Evolutionary conservation across 1,140 invertebrate genomes (phyloP).

Genomic region (Pectinophora gossypiella): DNA sequence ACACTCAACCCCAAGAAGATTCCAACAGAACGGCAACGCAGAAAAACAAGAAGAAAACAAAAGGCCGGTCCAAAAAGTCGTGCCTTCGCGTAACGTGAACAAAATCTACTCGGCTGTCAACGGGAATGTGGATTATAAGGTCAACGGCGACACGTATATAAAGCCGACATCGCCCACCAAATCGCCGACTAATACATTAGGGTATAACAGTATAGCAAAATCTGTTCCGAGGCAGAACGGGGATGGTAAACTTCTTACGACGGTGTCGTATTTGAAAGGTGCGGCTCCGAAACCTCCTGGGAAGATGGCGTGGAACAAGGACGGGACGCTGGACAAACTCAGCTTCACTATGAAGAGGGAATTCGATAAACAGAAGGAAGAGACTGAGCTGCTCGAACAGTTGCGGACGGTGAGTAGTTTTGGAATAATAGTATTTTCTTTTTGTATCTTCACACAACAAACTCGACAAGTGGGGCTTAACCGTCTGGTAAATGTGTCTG

Average conservation of each 20-base stretch:
- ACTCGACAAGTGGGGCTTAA: no score
- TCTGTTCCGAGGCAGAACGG: constrained; percentile 64
- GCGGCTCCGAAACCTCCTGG: constrained; percentile 68
- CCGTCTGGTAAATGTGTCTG: no score
- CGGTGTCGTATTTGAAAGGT: constrained; percentile 77
- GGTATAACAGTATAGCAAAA: constrained; percentile 70
- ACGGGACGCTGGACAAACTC: constrained; percentile 83
- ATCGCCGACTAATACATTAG: constrained; percentile 71
- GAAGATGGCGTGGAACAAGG: constrained; percentile 83
- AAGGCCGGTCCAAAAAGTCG: constrained; percentile 78
- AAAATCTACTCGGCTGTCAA: constrained; percentile 60
- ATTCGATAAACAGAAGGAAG: constrained; percentile 92
- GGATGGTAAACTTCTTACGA: constrained; percentile 71
- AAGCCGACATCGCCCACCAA: constrained; percentile 85
- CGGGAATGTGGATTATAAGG: constrained; percentile 57
- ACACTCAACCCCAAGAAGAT: constrained; percentile 63
- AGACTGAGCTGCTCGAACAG: constrained; percentile 90
- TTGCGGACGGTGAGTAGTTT: constrained; percentile 86
- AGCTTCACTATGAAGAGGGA: constrained; percentile 95
- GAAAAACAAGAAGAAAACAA: constrained; percentile 58
- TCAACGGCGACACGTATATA: constrained; percentile 77
- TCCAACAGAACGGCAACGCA: constrained; percentile 55
- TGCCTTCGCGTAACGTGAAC: constrained; percentile 74
- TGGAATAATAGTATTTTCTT: no score
- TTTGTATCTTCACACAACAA: no score